Percentiles rank a stretch among this genome's conserved stretches.
These are phyloP conservation scores for Tillus elongatus DNA, from an alignment of 2,888 invertebrate species.

Conservation along the genomic window DNA sequence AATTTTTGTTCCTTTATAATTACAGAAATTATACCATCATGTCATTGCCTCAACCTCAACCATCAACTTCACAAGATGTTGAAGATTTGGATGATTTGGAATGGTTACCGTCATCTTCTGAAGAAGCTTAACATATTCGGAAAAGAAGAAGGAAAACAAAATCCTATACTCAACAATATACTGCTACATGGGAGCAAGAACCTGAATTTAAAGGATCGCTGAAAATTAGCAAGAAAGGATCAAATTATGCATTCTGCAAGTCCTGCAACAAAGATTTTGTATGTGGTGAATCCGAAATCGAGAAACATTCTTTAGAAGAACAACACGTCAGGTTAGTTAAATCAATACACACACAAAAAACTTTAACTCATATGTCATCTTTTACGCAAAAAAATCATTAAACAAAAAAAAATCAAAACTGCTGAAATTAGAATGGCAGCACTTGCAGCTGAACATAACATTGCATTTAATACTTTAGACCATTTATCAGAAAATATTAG, in stretches of 20 bases:
- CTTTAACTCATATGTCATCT: slow-evolving; percentile 13
- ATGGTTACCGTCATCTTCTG: slow-evolving; percentile 10
- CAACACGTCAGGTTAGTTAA: slow-evolving; percentile 11
- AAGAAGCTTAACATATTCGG: slow-evolving; percentile 5
- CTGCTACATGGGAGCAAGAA: slow-evolving; percentile 8
- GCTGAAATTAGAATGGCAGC: slow-evolving; percentile 14
- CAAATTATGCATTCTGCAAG: slow-evolving; percentile 15
- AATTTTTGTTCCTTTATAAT: no score
- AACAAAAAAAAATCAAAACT: slow-evolving; percentile 12
- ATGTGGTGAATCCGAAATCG: slow-evolving; percentile 15
- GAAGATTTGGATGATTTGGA: slow-evolving; percentile 1
- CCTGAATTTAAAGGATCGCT: slow-evolving; percentile 13
- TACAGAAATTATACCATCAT: no score
- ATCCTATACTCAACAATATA: slow-evolving; percentile 10
- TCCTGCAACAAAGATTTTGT: slow-evolving; percentile 15
- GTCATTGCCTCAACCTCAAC: no score
- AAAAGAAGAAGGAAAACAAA: slow-evolving; percentile 7
- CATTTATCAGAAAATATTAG: slow-evolving; percentile 20
- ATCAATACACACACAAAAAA: slow-evolving; percentile 10
- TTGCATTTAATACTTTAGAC: slow-evolving; percentile 21
- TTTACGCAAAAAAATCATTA: slow-evolving; percentile 9
- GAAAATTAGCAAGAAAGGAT: slow-evolving; percentile 13
- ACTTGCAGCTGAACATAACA: slow-evolving; percentile 16
- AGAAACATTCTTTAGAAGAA: slow-evolving; percentile 12
- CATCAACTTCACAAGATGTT: not conserved